Evolutionary conservation across 1,140 invertebrate genomes (phyloP), one percentile per base, ranked within the genome.

Genomic region (Diploscapter pachys): DNA sequence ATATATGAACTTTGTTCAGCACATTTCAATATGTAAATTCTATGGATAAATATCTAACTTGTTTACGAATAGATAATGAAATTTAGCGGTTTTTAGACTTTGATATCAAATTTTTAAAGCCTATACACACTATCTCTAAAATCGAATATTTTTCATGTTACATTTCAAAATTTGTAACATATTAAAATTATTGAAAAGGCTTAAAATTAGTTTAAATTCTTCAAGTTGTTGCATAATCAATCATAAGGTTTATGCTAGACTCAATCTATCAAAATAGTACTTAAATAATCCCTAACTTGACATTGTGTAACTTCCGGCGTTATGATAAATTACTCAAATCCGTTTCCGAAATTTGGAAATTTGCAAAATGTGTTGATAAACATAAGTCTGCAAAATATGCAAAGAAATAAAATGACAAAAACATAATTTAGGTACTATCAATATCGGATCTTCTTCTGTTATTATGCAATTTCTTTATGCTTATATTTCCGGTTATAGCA

Each of bases 401-500:
- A 65, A 68, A 13, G 13, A 65, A 71, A 71, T 13, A 68, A 13
- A n/a, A 59, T 71, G 59, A 13, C 3, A 73, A 48, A 31, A 50
- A 77, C 13, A 6, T 5, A 48, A 53, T 73, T 56, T 55, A 74
- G 65, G 69, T 71, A 4, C 59, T 75, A 13, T 81, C 75, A 66
- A 81, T 72, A 49, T 80, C 71, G 77, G 83, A 84, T 63, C 65
- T 84, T 4, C 52, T 84, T 4, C 81, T 84, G 49, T 67, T 84
- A 6, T 49, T 82, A 5, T 84, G 82, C 75, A 84, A 84, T 63
- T 85, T 84, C 71, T 85, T 82, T 70, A 85, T 84, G 65, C 79
- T 85, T 49, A 78, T 85, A 31, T 76, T 84, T 52, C 83, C 83
- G 9, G 83, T 85, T 3, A 73, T 85, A 5, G 84, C 84, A 52